phyloP scores from a whole-genome alignment of 2,797 vertebrate genomes.

The Percopsis omiscomaycus region DNA sequence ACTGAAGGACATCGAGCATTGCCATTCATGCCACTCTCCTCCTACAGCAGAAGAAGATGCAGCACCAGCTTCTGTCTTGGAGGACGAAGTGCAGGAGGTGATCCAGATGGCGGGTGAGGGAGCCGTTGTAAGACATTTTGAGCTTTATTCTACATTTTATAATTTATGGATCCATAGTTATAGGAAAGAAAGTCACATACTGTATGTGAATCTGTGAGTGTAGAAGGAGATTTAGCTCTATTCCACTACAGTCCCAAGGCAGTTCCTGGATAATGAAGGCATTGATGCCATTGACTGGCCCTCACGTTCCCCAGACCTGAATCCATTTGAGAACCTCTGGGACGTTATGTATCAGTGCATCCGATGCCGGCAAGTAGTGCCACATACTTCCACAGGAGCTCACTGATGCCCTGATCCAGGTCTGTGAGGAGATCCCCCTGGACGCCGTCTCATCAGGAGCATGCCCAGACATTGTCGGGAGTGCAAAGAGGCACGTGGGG shows the following conservation, averaged over 20 bases:
- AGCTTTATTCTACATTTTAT: neutral
- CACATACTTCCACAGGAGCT: too few relatives aligned
- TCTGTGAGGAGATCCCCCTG: neutral
- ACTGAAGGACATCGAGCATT: slow-evolving; percentile 9
- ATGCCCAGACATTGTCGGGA: too few relatives aligned
- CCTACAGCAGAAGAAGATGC: slow-evolving; percentile 33
- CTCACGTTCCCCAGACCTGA: too few relatives aligned
- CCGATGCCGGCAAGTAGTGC: too few relatives aligned
- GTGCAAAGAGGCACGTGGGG: too few relatives aligned
- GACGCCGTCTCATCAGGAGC: too few relatives aligned
- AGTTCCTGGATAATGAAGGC: too few relatives aligned
- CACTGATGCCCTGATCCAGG: neutral
- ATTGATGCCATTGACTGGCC: too few relatives aligned
- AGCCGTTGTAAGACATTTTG: neutral
- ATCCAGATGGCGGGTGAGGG: slow-evolving; percentile 12
- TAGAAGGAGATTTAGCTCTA: neutral
- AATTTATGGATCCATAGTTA: neutral
- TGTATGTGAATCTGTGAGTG: neutral
- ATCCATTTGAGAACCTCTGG: too few relatives aligned
- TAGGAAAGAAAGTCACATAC: neutral
- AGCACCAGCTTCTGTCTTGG: slow-evolving; percentile 34
- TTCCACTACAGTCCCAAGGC: neutral
- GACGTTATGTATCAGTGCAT: too few relatives aligned
- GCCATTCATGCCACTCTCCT: slow-evolving; percentile 51
- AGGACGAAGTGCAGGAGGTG: slow-evolving; percentile 15